Percentiles rank a stretch among this genome's conserved stretches.
Evolutionary conservation across 1,140 invertebrate genomes (phyloP).

Genomic region (Leptinotarsa texana): DNA sequence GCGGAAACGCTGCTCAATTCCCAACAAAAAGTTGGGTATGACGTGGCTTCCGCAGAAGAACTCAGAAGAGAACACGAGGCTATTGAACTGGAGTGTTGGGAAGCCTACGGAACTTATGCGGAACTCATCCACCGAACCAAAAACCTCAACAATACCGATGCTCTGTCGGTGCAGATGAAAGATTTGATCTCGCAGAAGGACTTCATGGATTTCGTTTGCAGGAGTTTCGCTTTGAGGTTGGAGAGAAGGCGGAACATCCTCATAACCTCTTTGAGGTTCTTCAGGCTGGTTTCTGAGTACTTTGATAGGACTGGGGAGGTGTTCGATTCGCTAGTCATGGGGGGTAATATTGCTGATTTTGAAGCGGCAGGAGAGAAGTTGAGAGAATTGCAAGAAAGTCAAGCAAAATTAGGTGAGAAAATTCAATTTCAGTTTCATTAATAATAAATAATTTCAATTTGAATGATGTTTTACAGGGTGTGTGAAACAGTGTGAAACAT

Average conservation of each 20-base stretch:
- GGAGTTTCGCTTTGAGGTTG: constrained; percentile 75
- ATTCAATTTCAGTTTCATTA: too few relatives aligned
- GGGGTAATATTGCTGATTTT: constrained; percentile 61
- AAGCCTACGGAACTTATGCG: constrained; percentile 76
- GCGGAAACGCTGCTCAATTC: constrained; percentile 73
- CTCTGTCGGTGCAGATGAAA: constrained; percentile 54
- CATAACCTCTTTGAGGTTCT: constrained; percentile 76
- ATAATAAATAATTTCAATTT: too few relatives aligned
- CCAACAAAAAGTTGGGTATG: constrained; percentile 73
- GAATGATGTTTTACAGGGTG: too few relatives aligned
- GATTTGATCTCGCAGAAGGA: constrained; percentile 70
- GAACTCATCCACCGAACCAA: constrained; percentile 74
- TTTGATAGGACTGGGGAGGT: constrained; percentile 69
- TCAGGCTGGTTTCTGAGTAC: constrained; percentile 74
- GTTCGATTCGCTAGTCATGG: constrained; percentile 69
- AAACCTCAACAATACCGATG: constrained; percentile 58
- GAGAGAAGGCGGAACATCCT: constrained; percentile 75
- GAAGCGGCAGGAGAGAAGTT: constrained; percentile 62
- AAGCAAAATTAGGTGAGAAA: constrained; percentile 59
- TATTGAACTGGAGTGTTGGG: constrained; percentile 76
- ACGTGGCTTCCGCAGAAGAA: constrained; percentile 71
- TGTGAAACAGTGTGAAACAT: too few relatives aligned
- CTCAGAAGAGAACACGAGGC: constrained; percentile 73
- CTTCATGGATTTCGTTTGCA: constrained; percentile 80
- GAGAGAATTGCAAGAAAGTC: constrained; percentile 61